Evolutionary conservation across 2,888 invertebrate species (phyloP).

Genomic region (Pyrgus malvae): DNA sequence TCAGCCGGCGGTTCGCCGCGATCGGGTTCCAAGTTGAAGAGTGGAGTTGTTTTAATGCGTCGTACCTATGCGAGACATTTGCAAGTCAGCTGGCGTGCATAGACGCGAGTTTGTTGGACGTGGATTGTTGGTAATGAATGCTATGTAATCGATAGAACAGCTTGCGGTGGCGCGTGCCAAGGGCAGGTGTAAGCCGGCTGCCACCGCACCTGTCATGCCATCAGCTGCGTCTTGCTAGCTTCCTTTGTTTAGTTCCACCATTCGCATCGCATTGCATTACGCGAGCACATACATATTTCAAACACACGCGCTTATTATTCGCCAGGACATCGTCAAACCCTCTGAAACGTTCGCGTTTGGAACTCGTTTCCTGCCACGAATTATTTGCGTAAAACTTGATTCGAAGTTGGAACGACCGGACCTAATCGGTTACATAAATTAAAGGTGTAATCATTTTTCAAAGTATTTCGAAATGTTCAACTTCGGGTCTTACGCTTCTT

Average conservation of each 20-base stretch:
- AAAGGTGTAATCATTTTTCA: not conserved
- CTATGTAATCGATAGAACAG: constrained; percentile 63
- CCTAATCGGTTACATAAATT: constrained; percentile 13
- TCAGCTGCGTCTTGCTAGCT: constrained; percentile 72
- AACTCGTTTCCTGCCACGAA: constrained; percentile 1
- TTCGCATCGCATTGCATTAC: constrained; percentile 31
- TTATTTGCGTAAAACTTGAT: constrained; percentile 3
- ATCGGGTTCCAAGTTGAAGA: constrained; percentile 29
- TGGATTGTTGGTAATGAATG: constrained; percentile 44
- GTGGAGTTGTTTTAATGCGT: constrained; percentile 39
- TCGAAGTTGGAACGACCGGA: not conserved
- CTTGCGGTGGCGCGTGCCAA: constrained; percentile 72
- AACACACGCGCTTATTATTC: not conserved
- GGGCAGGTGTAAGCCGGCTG: constrained; percentile 75
- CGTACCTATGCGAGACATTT: constrained; percentile 42
- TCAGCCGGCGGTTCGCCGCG: constrained; percentile 36
- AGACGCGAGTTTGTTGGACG: constrained; percentile 30
- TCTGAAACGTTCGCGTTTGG: not conserved
- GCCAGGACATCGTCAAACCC: not conserved
- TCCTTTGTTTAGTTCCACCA: constrained; percentile 49
- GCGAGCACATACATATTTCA: not conserved
- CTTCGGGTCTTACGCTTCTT: too few relatives aligned
- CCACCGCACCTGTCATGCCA: constrained; percentile 72
- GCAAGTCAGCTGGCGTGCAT: constrained; percentile 53
- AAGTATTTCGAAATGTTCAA: not conserved